Evolutionary conservation across 2,113 vertebrate genomes (phyloP), one percentile per base, ranked within the genome.

Genomic region (Solea senegalensis): DNA sequence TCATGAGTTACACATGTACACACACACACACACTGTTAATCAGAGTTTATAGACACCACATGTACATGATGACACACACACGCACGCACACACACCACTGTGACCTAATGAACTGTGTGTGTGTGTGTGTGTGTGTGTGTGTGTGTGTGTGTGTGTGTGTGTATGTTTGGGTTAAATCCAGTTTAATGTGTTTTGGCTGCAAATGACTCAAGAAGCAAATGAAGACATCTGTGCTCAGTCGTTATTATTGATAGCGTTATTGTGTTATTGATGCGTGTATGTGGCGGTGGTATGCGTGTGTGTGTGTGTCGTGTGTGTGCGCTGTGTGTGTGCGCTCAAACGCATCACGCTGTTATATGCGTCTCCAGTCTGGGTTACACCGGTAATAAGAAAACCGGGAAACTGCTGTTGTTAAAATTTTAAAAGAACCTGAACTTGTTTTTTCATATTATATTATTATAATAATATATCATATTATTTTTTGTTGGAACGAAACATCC

Each of bases 1-100:
- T 52, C 70, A 65, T 34, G 66, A 69, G 12, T 14, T 70, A 43
- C 64, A 72, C 72, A 65, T 48, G 8, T 53, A 58, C 40, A 39
- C 11, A 49, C 67, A 44, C 63, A 60, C 9, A 7, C n/a, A 43
- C 53, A 60, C 62, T 74, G 80, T 75, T 86, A 81, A 85, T 85
- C 73, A 87, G 67, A 12, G 54, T 79, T 85, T 78, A 86, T 83
- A 52, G 49, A 45, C 59, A 82, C 78, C 86, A 86, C 63, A 78
- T 88, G 84, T 53, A 70, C 76, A 68, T 64, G 82, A 83, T 85
- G 81, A 83, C 73, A 80, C 75, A 63, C 16, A 27, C 49, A 52
- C 11, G 81, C 34, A 34, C 34, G 67, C 66, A 83, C 74, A 54
- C 14, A 28, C 78, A 84, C 1, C 21, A 21, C 21, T 21, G 21